Conservation (phyloP, 23 tunicate species). For the Phallusia fumigata region DNA sequence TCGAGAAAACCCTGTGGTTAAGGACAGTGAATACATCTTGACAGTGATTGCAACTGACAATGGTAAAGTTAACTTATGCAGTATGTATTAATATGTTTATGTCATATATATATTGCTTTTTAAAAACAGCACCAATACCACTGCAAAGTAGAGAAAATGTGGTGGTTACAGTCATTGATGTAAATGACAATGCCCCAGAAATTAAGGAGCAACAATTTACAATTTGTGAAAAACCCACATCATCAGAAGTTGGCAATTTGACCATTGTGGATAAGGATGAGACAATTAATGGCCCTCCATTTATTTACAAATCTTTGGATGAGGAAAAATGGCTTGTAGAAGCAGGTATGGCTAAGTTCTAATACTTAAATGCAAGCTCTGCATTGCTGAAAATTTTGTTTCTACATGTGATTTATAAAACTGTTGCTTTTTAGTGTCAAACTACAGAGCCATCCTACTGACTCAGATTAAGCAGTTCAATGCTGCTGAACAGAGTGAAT, state of each 20-base stretch:
- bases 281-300: slow-evolving; percentile 60
- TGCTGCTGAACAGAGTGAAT: background rate
- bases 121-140: background rate
- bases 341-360: background rate
- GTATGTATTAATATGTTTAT: background rate
- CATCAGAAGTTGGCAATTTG: slow-evolving; percentile 29
- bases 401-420: no score
- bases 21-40: slow-evolving; percentile 38
- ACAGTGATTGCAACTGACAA: slow-evolving; percentile 60
- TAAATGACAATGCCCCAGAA: slow-evolving; percentile 77
- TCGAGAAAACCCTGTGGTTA: slow-evolving; percentile 58
- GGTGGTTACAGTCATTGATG: slow-evolving; percentile 32
- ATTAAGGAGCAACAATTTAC: background rate
- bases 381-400: no score
- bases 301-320: slow-evolving; percentile 21
- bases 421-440: background rate
- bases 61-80: slow-evolving; percentile 12
- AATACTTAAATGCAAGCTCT: background rate
- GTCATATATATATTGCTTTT: background rate
- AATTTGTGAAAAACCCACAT: slow-evolving; percentile 47
- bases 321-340: slow-evolving; percentile 18
- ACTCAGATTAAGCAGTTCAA: background rate
- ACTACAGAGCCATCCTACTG: background rate
- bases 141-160: background rate
- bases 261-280: slow-evolving; percentile 49